Conservation (phyloP, 2,113 vertebrate genomes). For the Limnothrissa miodon region DNA sequence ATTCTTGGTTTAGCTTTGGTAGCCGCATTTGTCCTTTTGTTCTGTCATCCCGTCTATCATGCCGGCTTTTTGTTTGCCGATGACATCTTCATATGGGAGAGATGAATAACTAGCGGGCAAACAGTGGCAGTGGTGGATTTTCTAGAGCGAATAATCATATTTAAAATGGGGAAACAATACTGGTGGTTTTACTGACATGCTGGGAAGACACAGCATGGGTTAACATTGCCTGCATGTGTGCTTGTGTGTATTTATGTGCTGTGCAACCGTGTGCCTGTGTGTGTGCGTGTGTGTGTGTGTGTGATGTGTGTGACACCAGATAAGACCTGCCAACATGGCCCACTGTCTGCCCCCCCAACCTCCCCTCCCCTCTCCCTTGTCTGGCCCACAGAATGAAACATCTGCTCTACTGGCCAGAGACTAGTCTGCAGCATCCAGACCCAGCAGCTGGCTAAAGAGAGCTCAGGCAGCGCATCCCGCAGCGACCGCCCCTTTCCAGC, state of each 20-base stretch:
- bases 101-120: not conserved
- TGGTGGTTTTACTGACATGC: not conserved
- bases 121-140: not conserved
- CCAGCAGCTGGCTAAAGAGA: slow-evolving; percentile 9
- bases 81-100: not conserved
- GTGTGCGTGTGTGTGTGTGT: slow-evolving; percentile 9
- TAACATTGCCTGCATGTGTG: not conserved
- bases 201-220: not conserved
- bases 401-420: slow-evolving; percentile 12
- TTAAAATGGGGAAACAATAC: not conserved
- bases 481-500: not conserved
- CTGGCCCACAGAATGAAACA: slow-evolving; percentile 21
- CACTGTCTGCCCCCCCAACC: not conserved
- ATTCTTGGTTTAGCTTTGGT: not conserved
- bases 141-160: not conserved
- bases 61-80: not conserved
- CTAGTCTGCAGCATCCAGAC: not conserved
- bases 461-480: not conserved
- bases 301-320: not conserved
- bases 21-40: not conserved
- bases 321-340: slow-evolving; percentile 7
- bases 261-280: not conserved
- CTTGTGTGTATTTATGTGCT: slow-evolving; percentile 5
- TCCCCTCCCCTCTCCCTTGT: not conserved
- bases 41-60: not conserved